These are phyloP conservation scores for Mya arenaria DNA, from an alignment of 1,140 invertebrate genomes.

Conservation along the genomic window DNA sequence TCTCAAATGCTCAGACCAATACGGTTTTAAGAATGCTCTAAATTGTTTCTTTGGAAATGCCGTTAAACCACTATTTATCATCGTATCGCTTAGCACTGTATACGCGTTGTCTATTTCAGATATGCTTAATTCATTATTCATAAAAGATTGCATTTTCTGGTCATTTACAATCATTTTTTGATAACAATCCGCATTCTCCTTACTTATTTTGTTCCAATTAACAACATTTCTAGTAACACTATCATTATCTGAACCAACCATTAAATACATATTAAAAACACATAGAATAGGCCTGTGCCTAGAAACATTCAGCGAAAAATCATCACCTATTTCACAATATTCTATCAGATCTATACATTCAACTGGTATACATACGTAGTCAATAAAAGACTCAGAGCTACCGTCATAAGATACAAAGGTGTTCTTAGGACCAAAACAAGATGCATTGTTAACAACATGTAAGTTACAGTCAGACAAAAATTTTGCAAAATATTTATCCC, in stretches of 20 bases:
- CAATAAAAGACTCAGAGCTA: not conserved
- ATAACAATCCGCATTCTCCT: not conserved
- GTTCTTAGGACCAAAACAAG: no score
- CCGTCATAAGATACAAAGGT: no score
- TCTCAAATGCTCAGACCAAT: not conserved
- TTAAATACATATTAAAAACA: not conserved
- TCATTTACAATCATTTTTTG: not conserved
- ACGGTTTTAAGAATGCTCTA: not conserved
- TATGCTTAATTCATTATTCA: not conserved
- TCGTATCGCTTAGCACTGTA: not conserved
- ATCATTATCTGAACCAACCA: not conserved
- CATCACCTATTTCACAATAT: not conserved
- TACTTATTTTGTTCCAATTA: not conserved
- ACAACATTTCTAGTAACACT: not conserved
- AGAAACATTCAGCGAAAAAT: conserved; percentile 26
- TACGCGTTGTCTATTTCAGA: not conserved
- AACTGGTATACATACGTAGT: not conserved
- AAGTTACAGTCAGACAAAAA: no score
- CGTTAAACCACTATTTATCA: not conserved
- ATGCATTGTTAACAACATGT: no score
- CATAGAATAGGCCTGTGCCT: conserved; percentile 14
- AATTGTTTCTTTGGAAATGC: not conserved
- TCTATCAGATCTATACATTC: not conserved
- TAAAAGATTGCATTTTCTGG: not conserved
- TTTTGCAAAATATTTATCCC: no score